Conservation (phyloP, 1,140 invertebrate species). For the Danaus plexippus region DNA sequence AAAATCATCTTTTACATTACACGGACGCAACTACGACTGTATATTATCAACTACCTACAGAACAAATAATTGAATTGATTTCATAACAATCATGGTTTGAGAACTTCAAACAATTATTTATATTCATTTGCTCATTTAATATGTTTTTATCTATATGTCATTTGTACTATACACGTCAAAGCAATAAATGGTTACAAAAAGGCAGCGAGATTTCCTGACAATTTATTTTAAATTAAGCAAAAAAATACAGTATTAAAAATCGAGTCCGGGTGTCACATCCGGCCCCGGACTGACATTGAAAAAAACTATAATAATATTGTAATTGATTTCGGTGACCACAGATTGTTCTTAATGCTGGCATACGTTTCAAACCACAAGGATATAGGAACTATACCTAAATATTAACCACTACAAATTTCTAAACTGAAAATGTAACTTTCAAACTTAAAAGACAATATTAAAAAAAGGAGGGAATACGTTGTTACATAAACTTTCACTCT, state of each 20-base stretch:
- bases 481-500: no score
- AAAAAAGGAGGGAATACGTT: no score
- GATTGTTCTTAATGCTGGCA: background rate
- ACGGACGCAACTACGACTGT: constrained; percentile 7
- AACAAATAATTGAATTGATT: no score
- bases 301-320: constrained; percentile 24
- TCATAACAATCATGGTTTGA: no score
- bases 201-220: constrained; percentile 31
- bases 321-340: constrained; percentile 26
- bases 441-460: no score
- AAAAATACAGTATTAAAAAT: constrained; percentile 19
- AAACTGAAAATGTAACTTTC: no score
- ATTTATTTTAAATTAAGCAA: constrained; percentile 56
- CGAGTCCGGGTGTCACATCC: constrained; percentile 41
- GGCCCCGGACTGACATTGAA: constrained; percentile 19
- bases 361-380: no score
- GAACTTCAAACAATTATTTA: no score
- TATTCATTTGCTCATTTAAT: no score
- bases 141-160: no score
- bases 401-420: no score
- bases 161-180: constrained; percentile 6
- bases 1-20: constrained; percentile 4
- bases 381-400: no score
- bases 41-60: background rate
- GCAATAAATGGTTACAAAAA: constrained; percentile 18